These are phyloP conservation scores for Stictonetta naevosa DNA, from an alignment of 2,113 vertebrate genomes.

Conservation along the genomic window DNA sequence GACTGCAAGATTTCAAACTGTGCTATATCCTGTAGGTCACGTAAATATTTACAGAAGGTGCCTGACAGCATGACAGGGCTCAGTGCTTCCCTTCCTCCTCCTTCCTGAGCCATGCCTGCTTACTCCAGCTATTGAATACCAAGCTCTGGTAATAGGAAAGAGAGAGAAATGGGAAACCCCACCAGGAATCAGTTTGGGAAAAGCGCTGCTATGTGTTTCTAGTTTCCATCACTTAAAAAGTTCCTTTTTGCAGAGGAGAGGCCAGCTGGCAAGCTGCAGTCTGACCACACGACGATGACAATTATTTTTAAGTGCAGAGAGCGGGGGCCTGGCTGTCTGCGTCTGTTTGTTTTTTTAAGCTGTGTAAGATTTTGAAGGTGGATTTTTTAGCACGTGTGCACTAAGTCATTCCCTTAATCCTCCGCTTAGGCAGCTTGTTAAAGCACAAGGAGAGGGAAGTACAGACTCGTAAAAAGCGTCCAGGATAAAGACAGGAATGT, in stretches of 20 bases:
- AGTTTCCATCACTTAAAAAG: neutral
- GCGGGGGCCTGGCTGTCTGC: neutral
- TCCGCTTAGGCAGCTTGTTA: slow-evolving; percentile 13
- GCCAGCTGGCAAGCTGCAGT: slow-evolving; percentile 2
- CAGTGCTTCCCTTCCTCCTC: neutral
- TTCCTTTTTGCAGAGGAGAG: neutral
- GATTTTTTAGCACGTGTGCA: slow-evolving; percentile 3
- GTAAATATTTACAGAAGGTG: neutral
- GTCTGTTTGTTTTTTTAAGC: neutral
- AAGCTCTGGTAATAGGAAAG: neutral
- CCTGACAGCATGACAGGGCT: neutral
- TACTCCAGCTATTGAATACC: neutral
- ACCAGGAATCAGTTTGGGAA: neutral
- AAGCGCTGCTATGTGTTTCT: fast-evolving
- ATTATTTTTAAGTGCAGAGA: neutral
- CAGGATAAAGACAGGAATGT: slow-evolving; percentile 13
- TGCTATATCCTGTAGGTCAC: neutral
- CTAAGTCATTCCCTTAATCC: slow-evolving; percentile 8
- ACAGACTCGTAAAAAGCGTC: neutral
- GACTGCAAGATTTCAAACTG: neutral
- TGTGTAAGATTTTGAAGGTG: slow-evolving; percentile 9
- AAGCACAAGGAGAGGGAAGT: slow-evolving; percentile 1
- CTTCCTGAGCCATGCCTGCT: neutral
- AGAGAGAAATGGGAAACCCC: neutral
- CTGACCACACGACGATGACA: neutral